Base-by-base conservation (phyloP, 1,140 invertebrate genomes). In the Dendrolimus punctatus region DNA sequence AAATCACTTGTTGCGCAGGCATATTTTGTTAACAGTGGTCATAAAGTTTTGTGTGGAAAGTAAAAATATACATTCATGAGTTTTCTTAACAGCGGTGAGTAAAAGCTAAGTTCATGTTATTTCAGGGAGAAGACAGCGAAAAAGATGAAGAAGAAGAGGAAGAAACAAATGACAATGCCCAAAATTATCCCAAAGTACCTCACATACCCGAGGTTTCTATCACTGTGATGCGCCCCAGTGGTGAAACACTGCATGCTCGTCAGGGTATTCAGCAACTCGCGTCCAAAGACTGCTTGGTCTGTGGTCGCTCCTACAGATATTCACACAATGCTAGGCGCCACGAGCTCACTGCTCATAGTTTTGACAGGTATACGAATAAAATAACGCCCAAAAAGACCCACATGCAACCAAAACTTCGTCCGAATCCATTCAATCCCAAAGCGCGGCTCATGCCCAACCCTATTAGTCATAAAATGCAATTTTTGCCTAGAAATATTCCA, bases 281-380 rank as follows among this genome's bases (percentile, higher is more conserved):
- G 0, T 87, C 84, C 23, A 88, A 88, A 55, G 79, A 87, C 51
- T 88, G 87, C 48, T 71, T 88, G 5, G 81, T 88, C 0, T 88
- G 87, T 45, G 85, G 83, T 6, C 75, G 87, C 45, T 74, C 80
- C 6, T 88, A 88, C 51, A 73, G 85, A 49, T 88, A 88, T 56
- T 88, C 87, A 0, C 87, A 88, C 55, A 88, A 88, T 58, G 87
- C 87, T 0, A 62, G 87, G n/a, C 72, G 87, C 6, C 87, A 88
- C 41, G 87, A 88, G 55, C 76, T 87, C 10, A 83, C 75, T 5
- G 63, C 87, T 2, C 87, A 88, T 51, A 66, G 76, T 43, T 88
- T 87, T 49, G 87, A 88, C 59, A 77, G 87, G 49, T 88, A 88
- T 55, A 87, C 85, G n/a, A 88, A 88, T 53, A 88, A 87, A 71